A percentile compares a stretch with the other conserved stretches of the same genome.
phyloP scores from a whole-genome alignment of 1,140 invertebrate genomes.

The Littorina saxatilis region DNA sequence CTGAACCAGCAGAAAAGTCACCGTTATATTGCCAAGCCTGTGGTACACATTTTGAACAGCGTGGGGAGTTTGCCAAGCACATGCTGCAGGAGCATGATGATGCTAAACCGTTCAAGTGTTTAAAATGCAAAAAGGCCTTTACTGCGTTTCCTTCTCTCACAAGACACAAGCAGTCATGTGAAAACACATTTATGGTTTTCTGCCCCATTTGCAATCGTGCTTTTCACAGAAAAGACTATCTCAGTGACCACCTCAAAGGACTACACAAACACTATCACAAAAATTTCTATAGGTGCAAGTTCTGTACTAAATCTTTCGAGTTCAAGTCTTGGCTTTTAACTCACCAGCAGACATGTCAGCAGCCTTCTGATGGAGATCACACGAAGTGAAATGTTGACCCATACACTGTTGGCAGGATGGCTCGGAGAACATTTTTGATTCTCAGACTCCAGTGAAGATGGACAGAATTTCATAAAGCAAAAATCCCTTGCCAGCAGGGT shows the following conservation, averaged over 20 bases:
- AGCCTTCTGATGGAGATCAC: not conserved
- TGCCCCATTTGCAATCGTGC: slow-evolving; percentile 15
- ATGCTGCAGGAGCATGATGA: not conserved
- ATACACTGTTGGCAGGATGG: too few relatives aligned
- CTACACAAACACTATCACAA: not conserved
- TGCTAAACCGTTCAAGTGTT: slow-evolving; percentile 18
- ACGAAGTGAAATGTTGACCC: too few relatives aligned
- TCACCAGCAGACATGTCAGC: slow-evolving; percentile 6
- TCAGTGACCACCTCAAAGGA: slow-evolving; percentile 16
- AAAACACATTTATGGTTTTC: slow-evolving; percentile 3
- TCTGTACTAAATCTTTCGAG: not conserved
- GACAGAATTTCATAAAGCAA: too few relatives aligned
- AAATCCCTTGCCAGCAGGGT: too few relatives aligned
- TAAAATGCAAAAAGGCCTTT: slow-evolving; percentile 19
- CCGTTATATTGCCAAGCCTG: not conserved
- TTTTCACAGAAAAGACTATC: slow-evolving; percentile 24
- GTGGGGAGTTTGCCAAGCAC: slow-evolving; percentile 6
- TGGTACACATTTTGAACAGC: not conserved
- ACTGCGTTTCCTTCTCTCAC: not conserved
- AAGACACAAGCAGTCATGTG: slow-evolving; percentile 29
- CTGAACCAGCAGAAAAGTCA: not conserved
- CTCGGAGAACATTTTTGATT: too few relatives aligned
- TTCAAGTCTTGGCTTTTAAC: slow-evolving; percentile 7
- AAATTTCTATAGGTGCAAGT: not conserved
- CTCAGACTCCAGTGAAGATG: too few relatives aligned